phyloP scores from a whole-genome alignment of 2,797 vertebrate genomes.

The Denticeps clupeoides region DNA sequence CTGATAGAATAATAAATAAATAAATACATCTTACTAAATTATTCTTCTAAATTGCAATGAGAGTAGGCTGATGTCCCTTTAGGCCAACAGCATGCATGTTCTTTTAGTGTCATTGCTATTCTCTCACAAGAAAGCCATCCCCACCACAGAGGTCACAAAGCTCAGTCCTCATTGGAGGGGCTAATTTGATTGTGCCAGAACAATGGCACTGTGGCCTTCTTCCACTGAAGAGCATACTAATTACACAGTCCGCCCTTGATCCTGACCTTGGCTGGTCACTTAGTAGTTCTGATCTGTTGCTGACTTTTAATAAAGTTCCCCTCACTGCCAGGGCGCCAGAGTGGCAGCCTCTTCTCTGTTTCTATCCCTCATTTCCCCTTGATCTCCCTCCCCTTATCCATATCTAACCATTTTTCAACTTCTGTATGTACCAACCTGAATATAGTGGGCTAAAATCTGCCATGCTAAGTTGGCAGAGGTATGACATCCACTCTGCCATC shows the following conservation, averaged over 20 bases:
- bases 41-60: slow-evolving; percentile 50
- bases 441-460: slow-evolving; percentile 75
- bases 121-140: slow-evolving; percentile 52
- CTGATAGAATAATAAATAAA: slow-evolving; percentile 42
- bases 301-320: slow-evolving; percentile 97
- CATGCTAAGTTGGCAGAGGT: slow-evolving; percentile 74
- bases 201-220: slow-evolving; percentile 70
- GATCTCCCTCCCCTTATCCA: slow-evolving; percentile 28
- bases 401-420: slow-evolving; percentile 61
- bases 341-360: slow-evolving; percentile 73
- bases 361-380: slow-evolving; percentile 64
- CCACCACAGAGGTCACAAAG: slow-evolving; percentile 73
- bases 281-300: slow-evolving; percentile 94
- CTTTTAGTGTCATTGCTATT: slow-evolving; percentile 51
- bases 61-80: slow-evolving; percentile 37
- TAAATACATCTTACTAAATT: too few relatives aligned
- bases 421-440: too few relatives aligned
- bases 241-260: slow-evolving; percentile 85
- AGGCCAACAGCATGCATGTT: slow-evolving; percentile 36
- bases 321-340: slow-evolving; percentile 80
- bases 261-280: slow-evolving; percentile 92
- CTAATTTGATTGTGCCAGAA: slow-evolving; percentile 95
- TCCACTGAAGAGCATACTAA: slow-evolving; percentile 89
- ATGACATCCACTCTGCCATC: slow-evolving; percentile 76
- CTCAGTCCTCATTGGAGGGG: slow-evolving; percentile 79